Percentiles rank a stretch among this genome's conserved stretches.
Evolutionary conservation across 2,888 invertebrate genomes (phyloP).

Genomic region (Trisateles emortualis): DNA sequence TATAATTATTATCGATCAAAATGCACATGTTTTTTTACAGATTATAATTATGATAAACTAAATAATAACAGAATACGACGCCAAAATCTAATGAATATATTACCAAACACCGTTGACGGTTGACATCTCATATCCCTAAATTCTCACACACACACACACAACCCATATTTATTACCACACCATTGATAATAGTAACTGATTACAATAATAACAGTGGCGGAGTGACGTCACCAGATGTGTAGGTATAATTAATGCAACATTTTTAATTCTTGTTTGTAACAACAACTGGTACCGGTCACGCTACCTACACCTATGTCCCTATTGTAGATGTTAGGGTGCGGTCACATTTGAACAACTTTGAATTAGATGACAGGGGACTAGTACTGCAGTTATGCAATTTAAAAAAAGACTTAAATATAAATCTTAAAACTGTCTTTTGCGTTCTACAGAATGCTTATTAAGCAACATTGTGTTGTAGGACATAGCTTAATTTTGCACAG

Average conservation of each 20-base stretch:
- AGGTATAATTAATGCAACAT: constrained; percentile 39
- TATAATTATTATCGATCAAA: no score
- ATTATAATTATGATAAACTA: no score
- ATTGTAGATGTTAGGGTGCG: constrained; percentile 1
- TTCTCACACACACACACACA: constrained; percentile 9
- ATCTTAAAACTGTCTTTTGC: no score
- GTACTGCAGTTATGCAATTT: no score
- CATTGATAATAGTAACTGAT: constrained; percentile 39
- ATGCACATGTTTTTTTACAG: no score
- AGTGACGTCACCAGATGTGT: constrained; percentile 40
- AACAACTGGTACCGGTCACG: background rate
- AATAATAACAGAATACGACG: no score
- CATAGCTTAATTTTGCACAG: no score
- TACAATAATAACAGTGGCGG: constrained; percentile 31
- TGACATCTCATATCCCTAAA: constrained; percentile 10
- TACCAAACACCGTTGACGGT: background rate
- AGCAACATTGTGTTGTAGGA: no score
- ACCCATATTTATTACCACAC: constrained; percentile 26
- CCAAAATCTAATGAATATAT: background rate
- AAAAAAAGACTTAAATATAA: no score
- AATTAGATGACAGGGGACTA: no score
- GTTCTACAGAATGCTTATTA: no score
- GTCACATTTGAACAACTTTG: constrained; percentile 7
- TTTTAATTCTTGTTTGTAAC: constrained; percentile 27
- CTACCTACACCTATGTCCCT: constrained; percentile 7